Conservation (phyloP, 1,140 invertebrate species). For the Drosophila virilis region DNA sequence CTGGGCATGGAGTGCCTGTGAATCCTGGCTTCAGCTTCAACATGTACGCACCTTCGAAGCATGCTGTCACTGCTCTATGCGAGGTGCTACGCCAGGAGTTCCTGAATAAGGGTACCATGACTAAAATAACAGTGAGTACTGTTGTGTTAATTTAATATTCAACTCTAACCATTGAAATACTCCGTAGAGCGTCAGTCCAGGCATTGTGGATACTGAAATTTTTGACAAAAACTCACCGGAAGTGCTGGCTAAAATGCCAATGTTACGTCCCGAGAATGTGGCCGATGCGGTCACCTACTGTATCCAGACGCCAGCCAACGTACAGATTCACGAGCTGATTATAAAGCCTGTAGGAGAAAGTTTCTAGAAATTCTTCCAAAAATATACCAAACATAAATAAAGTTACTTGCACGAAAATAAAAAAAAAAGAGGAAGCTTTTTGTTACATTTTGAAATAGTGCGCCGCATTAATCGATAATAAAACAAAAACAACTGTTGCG, state of each 20-base stretch:
- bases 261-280: conserved; percentile 85
- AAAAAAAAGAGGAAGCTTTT: not conserved
- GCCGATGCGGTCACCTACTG: conserved; percentile 86
- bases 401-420: too few relatives aligned
- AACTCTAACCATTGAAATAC: not conserved
- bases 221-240: conserved; percentile 44
- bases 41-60: conserved; percentile 87
- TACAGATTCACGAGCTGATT: conserved; percentile 83
- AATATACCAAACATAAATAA: too few relatives aligned
- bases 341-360: conserved; percentile 64
- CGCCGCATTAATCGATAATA: not conserved
- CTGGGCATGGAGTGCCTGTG: conserved; percentile 85
- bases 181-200: conserved; percentile 87
- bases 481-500: not conserved
- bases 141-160: not conserved
- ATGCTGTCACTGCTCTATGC: conserved; percentile 86
- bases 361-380: conserved; percentile 29
- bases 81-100: conserved; percentile 88
- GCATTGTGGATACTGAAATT: conserved; percentile 85
- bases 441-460: not conserved
- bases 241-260: conserved; percentile 36
- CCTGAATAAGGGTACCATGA: conserved; percentile 64
- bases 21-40: conserved; percentile 51
- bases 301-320: conserved; percentile 86
- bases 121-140: conserved; percentile 69